phyloP scores from a whole-genome alignment of 1,140 invertebrate species.

The Lasioglossum baleicum region DNA sequence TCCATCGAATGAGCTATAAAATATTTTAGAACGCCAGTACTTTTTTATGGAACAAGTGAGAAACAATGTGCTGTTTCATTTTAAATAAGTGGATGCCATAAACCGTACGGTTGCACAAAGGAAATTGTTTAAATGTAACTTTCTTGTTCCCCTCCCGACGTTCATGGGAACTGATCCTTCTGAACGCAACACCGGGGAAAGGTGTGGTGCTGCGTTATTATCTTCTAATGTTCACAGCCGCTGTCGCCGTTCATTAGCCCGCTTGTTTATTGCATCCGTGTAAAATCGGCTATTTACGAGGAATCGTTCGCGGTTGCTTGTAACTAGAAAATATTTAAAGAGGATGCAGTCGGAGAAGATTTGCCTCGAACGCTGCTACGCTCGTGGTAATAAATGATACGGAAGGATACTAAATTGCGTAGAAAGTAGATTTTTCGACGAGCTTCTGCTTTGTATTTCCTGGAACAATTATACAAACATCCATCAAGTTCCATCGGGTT shows the following conservation, averaged over 20 bases:
- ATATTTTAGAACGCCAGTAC: no score
- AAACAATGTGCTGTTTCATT: not conserved
- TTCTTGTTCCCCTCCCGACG: not conserved
- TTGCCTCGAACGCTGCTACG: not conserved
- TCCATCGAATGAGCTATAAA: no score
- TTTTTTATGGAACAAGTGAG: not conserved
- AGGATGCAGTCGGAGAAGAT: not conserved
- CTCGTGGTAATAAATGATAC: not conserved
- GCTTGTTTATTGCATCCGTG: slow-evolving; percentile 16
- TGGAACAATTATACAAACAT: no score
- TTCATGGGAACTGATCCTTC: not conserved
- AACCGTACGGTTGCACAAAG: no score
- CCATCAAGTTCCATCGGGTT: no score
- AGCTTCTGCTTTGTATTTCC: no score
- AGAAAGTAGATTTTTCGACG: not conserved
- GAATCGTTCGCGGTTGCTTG: slow-evolving; percentile 7
- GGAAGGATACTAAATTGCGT: not conserved
- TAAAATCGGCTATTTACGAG: slow-evolving; percentile 29
- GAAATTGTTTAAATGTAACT: not conserved
- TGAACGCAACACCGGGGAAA: not conserved
- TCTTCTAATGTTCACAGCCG: slow-evolving; percentile 10
- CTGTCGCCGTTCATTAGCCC: slow-evolving; percentile 19
- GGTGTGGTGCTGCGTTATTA: slow-evolving; percentile 25
- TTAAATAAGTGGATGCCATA: not conserved
- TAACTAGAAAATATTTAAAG: not conserved